A percentile compares a stretch with the other conserved stretches of the same genome.
These are phyloP conservation scores for Hyposoter dolosus DNA, from an alignment of 2,888 invertebrate species.

Conservation along the genomic window DNA sequence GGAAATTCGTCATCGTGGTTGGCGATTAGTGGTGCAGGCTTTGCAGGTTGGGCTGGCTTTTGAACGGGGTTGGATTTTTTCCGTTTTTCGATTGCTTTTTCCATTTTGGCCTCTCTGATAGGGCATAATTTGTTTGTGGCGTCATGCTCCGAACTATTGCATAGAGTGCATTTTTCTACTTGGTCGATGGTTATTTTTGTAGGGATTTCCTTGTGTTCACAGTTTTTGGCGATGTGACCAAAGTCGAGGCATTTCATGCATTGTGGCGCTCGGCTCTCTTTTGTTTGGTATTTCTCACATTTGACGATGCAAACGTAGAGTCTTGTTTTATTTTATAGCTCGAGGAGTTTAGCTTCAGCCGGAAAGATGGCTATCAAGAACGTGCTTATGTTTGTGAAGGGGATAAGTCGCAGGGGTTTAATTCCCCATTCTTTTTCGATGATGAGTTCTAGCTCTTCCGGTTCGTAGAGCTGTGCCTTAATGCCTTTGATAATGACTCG, in stretches of 20 bases:
- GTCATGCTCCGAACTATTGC: conserved; percentile 10
- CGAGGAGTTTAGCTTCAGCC: not conserved
- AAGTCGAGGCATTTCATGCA: conserved; percentile 39
- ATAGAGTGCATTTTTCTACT: conserved; percentile 5
- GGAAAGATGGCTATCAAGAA: conserved; percentile 2
- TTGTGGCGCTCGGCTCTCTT: conserved; percentile 1
- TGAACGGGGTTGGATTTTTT: conserved; percentile 4
- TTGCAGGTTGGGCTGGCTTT: not conserved
- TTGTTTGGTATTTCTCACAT: conserved; percentile 18
- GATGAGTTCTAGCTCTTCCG: conserved; percentile 16
- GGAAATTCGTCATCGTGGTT: conserved; percentile 24
- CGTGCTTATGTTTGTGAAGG: not conserved
- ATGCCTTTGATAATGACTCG: conserved; percentile 26
- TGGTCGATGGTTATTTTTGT: conserved; percentile 5
- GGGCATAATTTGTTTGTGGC: conserved; percentile 22
- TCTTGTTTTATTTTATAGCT: conserved; percentile 16
- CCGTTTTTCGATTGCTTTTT: conserved; percentile 34
- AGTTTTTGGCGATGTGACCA: conserved; percentile 13
- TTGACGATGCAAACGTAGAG: not conserved
- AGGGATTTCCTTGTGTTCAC: conserved; percentile 18
- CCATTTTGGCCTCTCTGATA: conserved; percentile 9
- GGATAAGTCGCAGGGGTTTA: conserved; percentile 12
- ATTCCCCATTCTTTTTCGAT: conserved; percentile 26
- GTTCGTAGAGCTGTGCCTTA: conserved; percentile 7
- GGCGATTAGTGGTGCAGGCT: not conserved